These are phyloP conservation scores for Torymus tubicola DNA, from an alignment of 2,888 invertebrate species.

Conservation along the genomic window DNA sequence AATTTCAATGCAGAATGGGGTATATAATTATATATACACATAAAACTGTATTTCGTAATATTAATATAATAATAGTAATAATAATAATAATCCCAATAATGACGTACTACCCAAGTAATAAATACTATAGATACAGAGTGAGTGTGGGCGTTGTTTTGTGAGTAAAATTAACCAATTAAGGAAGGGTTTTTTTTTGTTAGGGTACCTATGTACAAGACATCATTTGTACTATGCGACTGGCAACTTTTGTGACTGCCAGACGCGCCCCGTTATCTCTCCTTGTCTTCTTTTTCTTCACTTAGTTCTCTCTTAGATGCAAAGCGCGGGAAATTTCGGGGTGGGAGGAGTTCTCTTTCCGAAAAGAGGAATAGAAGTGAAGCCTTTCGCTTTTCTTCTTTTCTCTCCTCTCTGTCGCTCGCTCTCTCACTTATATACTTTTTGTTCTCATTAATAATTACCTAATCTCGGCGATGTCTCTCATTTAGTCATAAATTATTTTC, in stretches of 20 bases:
- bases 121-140: slow-evolving; percentile 77
- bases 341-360: background rate
- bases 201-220: slow-evolving; percentile 75
- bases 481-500: slow-evolving; percentile 70
- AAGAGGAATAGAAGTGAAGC: slow-evolving; percentile 20
- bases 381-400: slow-evolving; percentile 56
- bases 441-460: slow-evolving; percentile 64
- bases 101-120: slow-evolving; percentile 76
- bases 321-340: slow-evolving; percentile 26
- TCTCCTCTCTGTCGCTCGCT: slow-evolving; percentile 56
- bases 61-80: slow-evolving; percentile 73
- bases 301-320: slow-evolving; percentile 45
- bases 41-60: slow-evolving; percentile 76
- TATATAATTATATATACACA: slow-evolving; percentile 71
- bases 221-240: slow-evolving; percentile 76
- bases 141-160: slow-evolving; percentile 71
- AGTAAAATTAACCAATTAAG: slow-evolving; percentile 72
- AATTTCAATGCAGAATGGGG: slow-evolving; percentile 68
- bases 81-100: slow-evolving; percentile 75
- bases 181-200: slow-evolving; percentile 54
- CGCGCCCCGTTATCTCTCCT: slow-evolving; percentile 67
- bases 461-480: slow-evolving; percentile 69
- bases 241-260: slow-evolving; percentile 62
- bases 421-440: slow-evolving; percentile 50
- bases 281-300: slow-evolving; percentile 58